Percentiles rank a stretch among this genome's conserved stretches.
Evolutionary conservation across 1,140 invertebrate species (phyloP).

Genomic region (Apis cerana): DNA sequence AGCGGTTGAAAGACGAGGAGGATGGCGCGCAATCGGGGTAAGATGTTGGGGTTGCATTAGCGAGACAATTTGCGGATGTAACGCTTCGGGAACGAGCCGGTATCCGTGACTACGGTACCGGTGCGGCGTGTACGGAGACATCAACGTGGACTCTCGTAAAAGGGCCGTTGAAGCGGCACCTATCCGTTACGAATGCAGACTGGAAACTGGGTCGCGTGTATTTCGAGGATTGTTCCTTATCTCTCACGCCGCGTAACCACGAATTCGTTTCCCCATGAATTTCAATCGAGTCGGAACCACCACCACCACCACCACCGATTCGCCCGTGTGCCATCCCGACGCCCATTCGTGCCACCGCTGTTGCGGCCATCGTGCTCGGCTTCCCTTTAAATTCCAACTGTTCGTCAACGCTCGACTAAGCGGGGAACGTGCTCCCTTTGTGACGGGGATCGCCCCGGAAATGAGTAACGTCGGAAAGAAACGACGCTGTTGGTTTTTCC

Average conservation of each 20-base stretch:
- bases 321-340: too few species aligned
- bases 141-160: slow-evolving; percentile 42
- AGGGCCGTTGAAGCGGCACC: slow-evolving; percentile 54
- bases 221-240: slow-evolving; percentile 69
- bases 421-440: slow-evolving; percentile 45
- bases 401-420: slow-evolving; percentile 31
- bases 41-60: slow-evolving; percentile 37
- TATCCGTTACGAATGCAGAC: slow-evolving; percentile 24
- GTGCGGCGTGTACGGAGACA: slow-evolving; percentile 25
- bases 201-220: slow-evolving; percentile 64
- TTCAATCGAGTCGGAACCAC: slow-evolving; percentile 59
- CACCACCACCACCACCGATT: slow-evolving; percentile 2
- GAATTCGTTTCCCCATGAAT: slow-evolving; percentile 67
- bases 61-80: slow-evolving; percentile 36
- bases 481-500: slow-evolving; percentile 23
- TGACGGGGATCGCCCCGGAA: slow-evolving; percentile 48
- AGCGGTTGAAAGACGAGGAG: slow-evolving; percentile 37
- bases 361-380: slow-evolving; percentile 21
- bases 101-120: slow-evolving; percentile 23
- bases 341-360: slow-evolving; percentile 51
- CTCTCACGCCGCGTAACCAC: slow-evolving; percentile 61
- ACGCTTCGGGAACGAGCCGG: neutral
- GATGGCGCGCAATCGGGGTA: neutral
- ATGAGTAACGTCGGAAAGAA: slow-evolving; percentile 54
- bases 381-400: slow-evolving; percentile 57